Conservation (phyloP, 2,113 vertebrate species). For the Tetraodon nigroviridis region DNA sequence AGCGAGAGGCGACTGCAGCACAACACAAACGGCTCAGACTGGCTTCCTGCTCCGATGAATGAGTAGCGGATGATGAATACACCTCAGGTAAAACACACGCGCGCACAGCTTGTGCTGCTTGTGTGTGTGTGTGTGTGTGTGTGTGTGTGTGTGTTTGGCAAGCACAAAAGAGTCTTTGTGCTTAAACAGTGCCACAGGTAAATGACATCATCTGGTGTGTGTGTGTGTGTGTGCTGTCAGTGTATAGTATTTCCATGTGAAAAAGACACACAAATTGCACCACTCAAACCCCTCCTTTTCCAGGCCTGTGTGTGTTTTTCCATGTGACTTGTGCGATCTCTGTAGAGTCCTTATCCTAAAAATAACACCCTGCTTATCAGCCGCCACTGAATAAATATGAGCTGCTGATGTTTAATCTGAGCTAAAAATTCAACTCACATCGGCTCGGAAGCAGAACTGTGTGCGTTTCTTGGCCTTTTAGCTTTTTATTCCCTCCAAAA, state of each 20-base stretch:
- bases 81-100: conserved; percentile 33
- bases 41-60: conserved; percentile 31
- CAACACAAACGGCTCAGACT: conserved; percentile 12
- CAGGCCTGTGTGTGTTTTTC: too few species aligned
- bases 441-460: too few species aligned
- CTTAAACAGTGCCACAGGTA: conserved; percentile 50
- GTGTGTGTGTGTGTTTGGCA: conserved; percentile 33
- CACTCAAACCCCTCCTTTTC: too few species aligned
- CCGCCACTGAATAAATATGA: too few species aligned
- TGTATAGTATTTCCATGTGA: background rate
- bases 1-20: conserved; percentile 26
- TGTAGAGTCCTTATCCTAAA: too few species aligned
- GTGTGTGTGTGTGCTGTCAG: conserved; percentile 3
- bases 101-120: conserved; percentile 39
- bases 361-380: too few species aligned
- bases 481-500: too few species aligned
- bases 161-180: conserved; percentile 67
- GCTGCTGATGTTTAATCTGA: too few species aligned
- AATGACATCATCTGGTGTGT: conserved; percentile 63
- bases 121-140: conserved; percentile 2
- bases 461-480: too few species aligned
- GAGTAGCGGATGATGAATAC: conserved; percentile 37
- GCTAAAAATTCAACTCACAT: too few species aligned
- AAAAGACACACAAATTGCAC: too few species aligned
- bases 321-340: too few species aligned